These are phyloP conservation scores for Pachycephus smyrnensis DNA, from an alignment of 2,888 invertebrate genomes.

Conservation along the genomic window DNA sequence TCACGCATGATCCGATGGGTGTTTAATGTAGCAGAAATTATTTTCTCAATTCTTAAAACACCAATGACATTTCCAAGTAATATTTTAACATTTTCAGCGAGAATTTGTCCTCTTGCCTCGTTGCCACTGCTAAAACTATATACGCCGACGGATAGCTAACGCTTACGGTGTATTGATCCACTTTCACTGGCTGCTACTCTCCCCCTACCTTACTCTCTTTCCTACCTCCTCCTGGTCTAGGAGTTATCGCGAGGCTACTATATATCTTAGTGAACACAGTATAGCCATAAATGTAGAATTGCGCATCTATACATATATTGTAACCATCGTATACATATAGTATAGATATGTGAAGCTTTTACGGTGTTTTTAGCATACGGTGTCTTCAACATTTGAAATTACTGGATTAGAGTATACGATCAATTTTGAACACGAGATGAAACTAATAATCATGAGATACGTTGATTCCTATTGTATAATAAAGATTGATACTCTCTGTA, in stretches of 20 bases:
- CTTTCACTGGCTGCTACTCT: constrained; percentile 50
- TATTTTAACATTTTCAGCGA: background rate
- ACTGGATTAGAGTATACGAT: background rate
- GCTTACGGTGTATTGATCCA: constrained; percentile 57
- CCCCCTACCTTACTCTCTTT: constrained; percentile 22
- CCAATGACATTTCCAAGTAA: background rate
- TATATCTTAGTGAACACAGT: background rate
- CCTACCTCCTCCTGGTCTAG: constrained; percentile 22
- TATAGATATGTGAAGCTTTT: background rate
- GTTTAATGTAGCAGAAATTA: background rate
- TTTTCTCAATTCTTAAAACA: background rate
- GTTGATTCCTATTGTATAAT: too few relatives aligned
- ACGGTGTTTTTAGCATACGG: background rate
- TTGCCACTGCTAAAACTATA: background rate
- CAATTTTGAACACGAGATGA: background rate
- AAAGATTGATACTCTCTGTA: too few relatives aligned
- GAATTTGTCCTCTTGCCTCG: background rate
- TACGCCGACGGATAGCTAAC: constrained; percentile 1
- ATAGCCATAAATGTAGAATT: background rate
- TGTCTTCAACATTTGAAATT: background rate
- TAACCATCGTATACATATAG: background rate
- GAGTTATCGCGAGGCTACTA: background rate
- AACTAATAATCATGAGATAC: background rate
- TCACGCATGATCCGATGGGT: background rate
- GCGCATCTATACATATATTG: background rate